Evolutionary conservation across 2,888 invertebrate genomes (phyloP).

Genomic region (Diaphora mendica): DNA sequence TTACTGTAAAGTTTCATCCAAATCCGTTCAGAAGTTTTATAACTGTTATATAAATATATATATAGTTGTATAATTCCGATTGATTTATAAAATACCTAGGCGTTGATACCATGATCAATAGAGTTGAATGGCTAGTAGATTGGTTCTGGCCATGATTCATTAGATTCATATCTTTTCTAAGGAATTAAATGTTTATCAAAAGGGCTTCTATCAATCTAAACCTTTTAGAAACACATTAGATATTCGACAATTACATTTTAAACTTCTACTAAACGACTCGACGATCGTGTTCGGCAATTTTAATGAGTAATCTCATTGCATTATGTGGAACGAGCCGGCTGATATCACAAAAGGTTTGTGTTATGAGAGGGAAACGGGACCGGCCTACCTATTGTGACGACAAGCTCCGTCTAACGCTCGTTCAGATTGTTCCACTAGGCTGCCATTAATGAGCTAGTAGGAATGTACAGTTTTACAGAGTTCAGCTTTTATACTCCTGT

Average conservation of each 20-base stretch:
- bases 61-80: too few species aligned
- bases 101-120: background rate
- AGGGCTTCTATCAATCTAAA: background rate
- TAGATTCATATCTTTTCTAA: background rate
- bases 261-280: conserved; percentile 24
- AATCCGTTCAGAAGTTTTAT: too few species aligned
- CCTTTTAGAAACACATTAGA: conserved; percentile 26
- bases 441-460: background rate
- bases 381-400: conserved; percentile 62
- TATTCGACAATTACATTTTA: conserved; percentile 29
- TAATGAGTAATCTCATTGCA: conserved; percentile 66
- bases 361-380: conserved; percentile 58
- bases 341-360: conserved; percentile 66
- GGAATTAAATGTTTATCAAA: conserved; percentile 1
- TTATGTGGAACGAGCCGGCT: conserved; percentile 55
- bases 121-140: background rate
- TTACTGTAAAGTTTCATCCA: too few species aligned
- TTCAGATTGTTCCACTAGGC: conserved; percentile 42
- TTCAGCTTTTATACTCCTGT: background rate
- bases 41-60: too few species aligned
- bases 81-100: background rate
- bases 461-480: background rate
- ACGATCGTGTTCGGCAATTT: conserved; percentile 48
- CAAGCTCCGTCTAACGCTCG: conserved; percentile 50
- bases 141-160: background rate